Conservation (phyloP, 1,140 invertebrate genomes). For the Myzus persicae region DNA sequence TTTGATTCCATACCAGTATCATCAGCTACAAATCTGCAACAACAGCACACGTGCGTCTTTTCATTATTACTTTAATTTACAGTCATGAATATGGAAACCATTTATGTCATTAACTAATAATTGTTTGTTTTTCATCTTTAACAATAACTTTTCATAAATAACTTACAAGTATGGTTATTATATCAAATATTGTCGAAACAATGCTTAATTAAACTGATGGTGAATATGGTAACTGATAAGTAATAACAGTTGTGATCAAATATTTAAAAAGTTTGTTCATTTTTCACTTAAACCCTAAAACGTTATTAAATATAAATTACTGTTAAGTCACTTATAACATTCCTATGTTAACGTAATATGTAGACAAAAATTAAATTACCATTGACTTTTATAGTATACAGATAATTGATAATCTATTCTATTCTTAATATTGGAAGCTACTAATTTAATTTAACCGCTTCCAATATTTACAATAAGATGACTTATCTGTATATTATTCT, state of each 20-base stretch:
- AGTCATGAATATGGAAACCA: neutral
- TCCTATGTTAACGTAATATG: too few relatives aligned
- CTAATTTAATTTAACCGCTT: too few relatives aligned
- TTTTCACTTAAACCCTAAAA: neutral
- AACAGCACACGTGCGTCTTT: conserved; percentile 37
- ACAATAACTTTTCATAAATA: too few relatives aligned
- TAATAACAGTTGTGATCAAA: neutral
- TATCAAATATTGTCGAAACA: neutral
- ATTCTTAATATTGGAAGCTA: too few relatives aligned
- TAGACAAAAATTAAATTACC: too few relatives aligned
- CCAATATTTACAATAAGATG: too few relatives aligned
- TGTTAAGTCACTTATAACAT: neutral
- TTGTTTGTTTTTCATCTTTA: neutral
- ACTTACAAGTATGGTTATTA: neutral
- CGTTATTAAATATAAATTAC: neutral
- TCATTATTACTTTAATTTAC: neutral
- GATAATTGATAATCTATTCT: too few relatives aligned
- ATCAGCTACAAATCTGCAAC: conserved; percentile 15
- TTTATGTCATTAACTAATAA: neutral
- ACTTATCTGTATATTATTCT: too few relatives aligned
- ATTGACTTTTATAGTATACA: too few relatives aligned
- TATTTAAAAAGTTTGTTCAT: too few relatives aligned
- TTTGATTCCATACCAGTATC: conserved; percentile 55
- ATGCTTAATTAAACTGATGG: neutral
- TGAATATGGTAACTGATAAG: neutral